These are phyloP conservation scores for Philypnodon macrostomus DNA, from an alignment of 2,797 vertebrate species.

Conservation along the genomic window DNA sequence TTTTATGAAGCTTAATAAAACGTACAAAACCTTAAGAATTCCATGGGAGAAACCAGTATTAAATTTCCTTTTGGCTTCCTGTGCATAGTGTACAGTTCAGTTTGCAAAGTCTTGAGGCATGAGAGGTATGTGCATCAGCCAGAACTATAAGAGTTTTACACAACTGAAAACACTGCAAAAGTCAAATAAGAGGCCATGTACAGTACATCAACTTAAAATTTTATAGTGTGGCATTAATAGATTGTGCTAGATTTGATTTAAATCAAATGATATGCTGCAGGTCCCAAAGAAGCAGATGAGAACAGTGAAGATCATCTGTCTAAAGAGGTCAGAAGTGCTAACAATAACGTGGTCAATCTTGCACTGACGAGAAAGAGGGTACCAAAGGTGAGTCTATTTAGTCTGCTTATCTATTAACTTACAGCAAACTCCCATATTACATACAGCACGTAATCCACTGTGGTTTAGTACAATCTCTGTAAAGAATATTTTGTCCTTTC, in stretches of 20 bases:
- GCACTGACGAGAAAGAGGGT: constrained; percentile 88
- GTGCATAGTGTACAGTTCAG: constrained; percentile 24
- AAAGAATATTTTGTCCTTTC: constrained; percentile 19
- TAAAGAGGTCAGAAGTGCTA: constrained; percentile 76
- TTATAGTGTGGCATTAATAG: constrained; percentile 30
- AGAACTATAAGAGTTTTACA: constrained; percentile 12
- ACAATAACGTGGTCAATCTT: constrained; percentile 85
- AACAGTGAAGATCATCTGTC: constrained; percentile 75
- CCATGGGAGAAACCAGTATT: constrained; percentile 15
- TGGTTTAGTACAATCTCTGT: neutral
- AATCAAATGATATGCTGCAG: constrained; percentile 69
- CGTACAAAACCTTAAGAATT: constrained; percentile 6
- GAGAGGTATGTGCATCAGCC: constrained; percentile 54
- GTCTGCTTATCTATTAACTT: neutral
- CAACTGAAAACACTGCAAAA: constrained; percentile 11
- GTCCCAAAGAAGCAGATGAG: constrained; percentile 80
- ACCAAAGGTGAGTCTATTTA: constrained; percentile 81
- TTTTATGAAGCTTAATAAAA: constrained; percentile 4
- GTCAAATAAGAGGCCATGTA: neutral
- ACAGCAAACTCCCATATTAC: neutral
- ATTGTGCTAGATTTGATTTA: constrained; percentile 11
- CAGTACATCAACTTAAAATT: constrained; percentile 15
- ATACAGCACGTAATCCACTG: neutral
- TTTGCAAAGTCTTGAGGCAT: constrained; percentile 34
- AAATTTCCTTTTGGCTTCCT: constrained; percentile 34